Evolutionary conservation across 2,888 invertebrate genomes (phyloP).

Genomic region (Magallana nippona): DNA sequence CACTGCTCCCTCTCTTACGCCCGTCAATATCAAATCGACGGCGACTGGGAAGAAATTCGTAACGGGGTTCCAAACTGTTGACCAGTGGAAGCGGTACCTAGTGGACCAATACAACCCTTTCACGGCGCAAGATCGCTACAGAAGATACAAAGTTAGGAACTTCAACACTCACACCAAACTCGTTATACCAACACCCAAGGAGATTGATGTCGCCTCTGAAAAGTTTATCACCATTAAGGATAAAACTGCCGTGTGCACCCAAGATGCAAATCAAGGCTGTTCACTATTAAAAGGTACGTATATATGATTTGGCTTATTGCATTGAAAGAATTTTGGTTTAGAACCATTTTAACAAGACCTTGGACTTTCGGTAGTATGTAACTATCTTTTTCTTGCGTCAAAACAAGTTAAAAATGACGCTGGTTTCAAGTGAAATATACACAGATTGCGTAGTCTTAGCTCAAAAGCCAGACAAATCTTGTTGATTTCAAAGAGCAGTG

Average conservation of each 20-base stretch:
- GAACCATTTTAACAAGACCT: too few species aligned
- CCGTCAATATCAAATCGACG: constrained; percentile 57
- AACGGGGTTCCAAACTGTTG: constrained; percentile 58
- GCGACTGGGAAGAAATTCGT: constrained; percentile 65
- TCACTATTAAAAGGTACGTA: background rate
- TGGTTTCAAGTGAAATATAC: too few species aligned
- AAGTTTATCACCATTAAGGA: background rate
- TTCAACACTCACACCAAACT: constrained; percentile 5
- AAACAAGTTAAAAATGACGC: too few species aligned
- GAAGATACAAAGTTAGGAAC: constrained; percentile 52
- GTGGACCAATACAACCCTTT: constrained; percentile 67
- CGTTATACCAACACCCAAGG: constrained; percentile 58
- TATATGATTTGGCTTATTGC: too few species aligned
- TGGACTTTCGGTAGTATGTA: too few species aligned
- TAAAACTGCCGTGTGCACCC: background rate
- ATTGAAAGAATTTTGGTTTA: too few species aligned
- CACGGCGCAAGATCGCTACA: constrained; percentile 63
- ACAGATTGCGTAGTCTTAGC: too few species aligned
- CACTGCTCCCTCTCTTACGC: constrained; percentile 53
- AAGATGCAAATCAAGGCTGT: background rate
- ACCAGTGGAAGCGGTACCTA: constrained; percentile 67
- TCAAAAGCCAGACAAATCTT: too few species aligned
- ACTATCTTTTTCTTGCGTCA: too few species aligned
- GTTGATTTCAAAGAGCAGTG: too few species aligned
- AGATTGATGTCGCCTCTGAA: constrained; percentile 39